Percentiles rank a stretch among this genome's conserved stretches.
These are phyloP conservation scores for Eucriotettix oculatus DNA, from an alignment of 2,888 invertebrate species.

Conservation along the genomic window DNA sequence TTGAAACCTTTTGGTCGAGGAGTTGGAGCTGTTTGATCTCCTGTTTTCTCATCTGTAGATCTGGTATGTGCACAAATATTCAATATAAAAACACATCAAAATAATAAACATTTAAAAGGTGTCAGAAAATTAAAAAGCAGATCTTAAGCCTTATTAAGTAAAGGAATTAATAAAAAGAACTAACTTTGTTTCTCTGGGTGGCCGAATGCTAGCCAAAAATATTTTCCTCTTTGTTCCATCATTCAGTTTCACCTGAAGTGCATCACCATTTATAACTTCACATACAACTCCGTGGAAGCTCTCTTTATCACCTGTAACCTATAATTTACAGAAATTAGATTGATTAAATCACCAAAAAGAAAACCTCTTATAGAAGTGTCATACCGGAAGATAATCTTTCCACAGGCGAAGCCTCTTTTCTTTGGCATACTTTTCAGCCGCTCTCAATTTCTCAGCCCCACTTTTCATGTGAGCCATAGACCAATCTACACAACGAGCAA, in stretches of 20 bases:
- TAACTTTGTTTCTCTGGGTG: constrained; percentile 53
- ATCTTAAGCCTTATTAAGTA: neutral
- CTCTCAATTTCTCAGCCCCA: constrained; percentile 62
- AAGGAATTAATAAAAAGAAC: neutral
- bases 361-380: neutral
- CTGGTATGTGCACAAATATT: constrained; percentile 20
- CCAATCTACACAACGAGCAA: constrained; percentile 89
- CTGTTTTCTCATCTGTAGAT: constrained; percentile 26
- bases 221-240: constrained; percentile 75
- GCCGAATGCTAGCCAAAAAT: constrained; percentile 88
- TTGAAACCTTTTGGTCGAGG: constrained; percentile 59
- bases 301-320: constrained; percentile 59
- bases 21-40: constrained; percentile 19
- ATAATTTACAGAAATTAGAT: constrained; percentile 2
- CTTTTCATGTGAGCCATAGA: constrained; percentile 67
- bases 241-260: constrained; percentile 65
- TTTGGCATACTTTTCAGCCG: constrained; percentile 76
- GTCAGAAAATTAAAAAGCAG: neutral
- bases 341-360: constrained; percentile 1
- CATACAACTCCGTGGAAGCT: constrained; percentile 58
- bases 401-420: constrained; percentile 74
- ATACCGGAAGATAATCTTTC: constrained; percentile 58
- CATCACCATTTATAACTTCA: constrained; percentile 91
- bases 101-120: neutral
- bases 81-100: neutral